A percentile compares a stretch with the other conserved stretches of the same genome.
Evolutionary conservation across 1,140 invertebrate species (phyloP).

Genomic region (Adelges cooleyi): DNA sequence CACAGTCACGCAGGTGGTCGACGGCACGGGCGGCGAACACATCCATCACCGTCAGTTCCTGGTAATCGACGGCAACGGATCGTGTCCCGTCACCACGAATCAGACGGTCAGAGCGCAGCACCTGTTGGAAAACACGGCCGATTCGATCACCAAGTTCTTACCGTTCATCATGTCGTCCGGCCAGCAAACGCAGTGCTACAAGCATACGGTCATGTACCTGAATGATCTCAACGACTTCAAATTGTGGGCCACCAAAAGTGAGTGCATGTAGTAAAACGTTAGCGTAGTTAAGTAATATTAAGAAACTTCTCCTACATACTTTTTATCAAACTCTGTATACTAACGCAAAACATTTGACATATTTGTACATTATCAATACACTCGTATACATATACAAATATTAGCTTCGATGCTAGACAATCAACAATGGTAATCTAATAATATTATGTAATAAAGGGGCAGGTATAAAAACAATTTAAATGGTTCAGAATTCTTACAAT

Average conservation of each 20-base stretch:
- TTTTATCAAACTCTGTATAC: no score
- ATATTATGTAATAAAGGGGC: no score
- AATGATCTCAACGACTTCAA: slow-evolving; percentile 31
- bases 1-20: neutral
- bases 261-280: no score
- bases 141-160: neutral
- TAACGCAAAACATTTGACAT: no score
- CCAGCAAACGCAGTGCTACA: neutral
- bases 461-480: no score
- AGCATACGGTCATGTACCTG: slow-evolving; percentile 3
- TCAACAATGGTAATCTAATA: no score
- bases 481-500: no score
- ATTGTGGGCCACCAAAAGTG: slow-evolving; percentile 33
- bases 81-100: neutral
- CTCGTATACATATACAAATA: no score
- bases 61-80: neutral
- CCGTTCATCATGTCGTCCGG: neutral
- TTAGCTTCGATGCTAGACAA: no score
- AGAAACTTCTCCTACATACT: no score
- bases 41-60: neutral
- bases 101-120: neutral
- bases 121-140: neutral
- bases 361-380: no score
- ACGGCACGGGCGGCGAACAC: neutral
- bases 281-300: no score